A percentile compares a stretch with the other conserved stretches of the same genome.
phyloP scores from a whole-genome alignment of 1,140 invertebrate genomes.

The Akabosia matsudoensis region DNA sequence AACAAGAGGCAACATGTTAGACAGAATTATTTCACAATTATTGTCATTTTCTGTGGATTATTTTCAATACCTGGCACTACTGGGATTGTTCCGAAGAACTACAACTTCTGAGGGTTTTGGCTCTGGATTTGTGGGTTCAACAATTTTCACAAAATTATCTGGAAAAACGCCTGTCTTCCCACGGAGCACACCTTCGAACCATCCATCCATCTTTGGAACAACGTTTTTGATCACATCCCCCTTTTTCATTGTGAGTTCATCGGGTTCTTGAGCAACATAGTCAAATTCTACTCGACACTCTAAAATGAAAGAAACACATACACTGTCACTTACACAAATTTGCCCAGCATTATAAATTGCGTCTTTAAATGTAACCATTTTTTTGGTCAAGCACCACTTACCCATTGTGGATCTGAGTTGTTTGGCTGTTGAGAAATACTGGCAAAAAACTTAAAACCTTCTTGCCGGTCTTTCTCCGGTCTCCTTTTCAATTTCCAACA shows the following conservation, averaged over 20 bases:
- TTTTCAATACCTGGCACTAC: not conserved
- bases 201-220: slow-evolving; percentile 80
- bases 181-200: slow-evolving; percentile 92
- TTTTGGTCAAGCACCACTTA: too few species aligned
- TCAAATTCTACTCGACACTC: slow-evolving; percentile 65
- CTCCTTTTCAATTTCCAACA: too few species aligned
- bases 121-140: slow-evolving; percentile 4
- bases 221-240: slow-evolving; percentile 85
- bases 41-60: not conserved
- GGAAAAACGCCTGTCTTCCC: slow-evolving; percentile 93
- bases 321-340: not conserved
- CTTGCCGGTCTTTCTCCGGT: too few species aligned
- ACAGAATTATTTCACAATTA: too few species aligned
- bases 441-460: too few species aligned
- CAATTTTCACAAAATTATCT: slow-evolving; percentile 87
- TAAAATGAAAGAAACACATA: too few species aligned
- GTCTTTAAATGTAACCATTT: too few species aligned
- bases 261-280: slow-evolving; percentile 72
- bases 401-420: too few species aligned
- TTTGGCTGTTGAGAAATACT: too few species aligned
- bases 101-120: slow-evolving; percentile 20
- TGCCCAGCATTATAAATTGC: not conserved
- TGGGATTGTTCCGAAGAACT: slow-evolving; percentile 9
- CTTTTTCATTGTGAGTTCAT: slow-evolving; percentile 80
- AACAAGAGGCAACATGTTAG: not conserved